These are phyloP conservation scores for Caenorhabditis panamensis DNA, from an alignment of 2,888 invertebrate species.

Conservation along the genomic window DNA sequence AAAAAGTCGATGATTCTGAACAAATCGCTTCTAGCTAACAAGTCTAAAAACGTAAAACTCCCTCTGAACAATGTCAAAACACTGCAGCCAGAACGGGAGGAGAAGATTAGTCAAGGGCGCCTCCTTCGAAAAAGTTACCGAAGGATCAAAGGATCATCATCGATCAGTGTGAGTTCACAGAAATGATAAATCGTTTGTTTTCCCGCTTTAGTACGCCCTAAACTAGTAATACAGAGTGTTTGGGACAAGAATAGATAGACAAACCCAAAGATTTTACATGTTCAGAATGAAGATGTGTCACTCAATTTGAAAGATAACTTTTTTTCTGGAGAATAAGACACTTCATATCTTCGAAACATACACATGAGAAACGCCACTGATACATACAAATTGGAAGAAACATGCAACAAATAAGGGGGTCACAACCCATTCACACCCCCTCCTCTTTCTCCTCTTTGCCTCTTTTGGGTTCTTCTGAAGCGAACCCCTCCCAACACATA, in stretches of 20 bases:
- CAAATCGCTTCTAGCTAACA: too few relatives aligned
- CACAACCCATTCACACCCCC: background rate
- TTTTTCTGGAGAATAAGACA: too few relatives aligned
- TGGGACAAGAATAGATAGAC: too few relatives aligned
- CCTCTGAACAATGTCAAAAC: too few relatives aligned
- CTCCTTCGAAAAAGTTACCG: background rate
- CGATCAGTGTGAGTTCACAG: slow-evolving; percentile 12
- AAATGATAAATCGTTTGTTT: background rate
- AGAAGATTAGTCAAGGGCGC: background rate
- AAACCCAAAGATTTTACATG: too few relatives aligned
- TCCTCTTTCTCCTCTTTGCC: too few relatives aligned
- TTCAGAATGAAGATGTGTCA: too few relatives aligned
- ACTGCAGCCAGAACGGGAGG: too few relatives aligned
- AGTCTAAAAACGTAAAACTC: too few relatives aligned
- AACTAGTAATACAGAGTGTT: background rate
- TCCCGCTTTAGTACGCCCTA: background rate
- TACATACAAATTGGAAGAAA: slow-evolving; percentile 1
- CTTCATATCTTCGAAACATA: too few relatives aligned
- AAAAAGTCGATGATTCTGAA: too few relatives aligned
- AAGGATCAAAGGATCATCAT: slow-evolving; percentile 13
- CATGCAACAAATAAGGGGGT: background rate
- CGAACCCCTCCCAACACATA: background rate
- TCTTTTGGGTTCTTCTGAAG: background rate
- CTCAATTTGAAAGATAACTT: background rate
- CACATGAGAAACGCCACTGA: too few relatives aligned